Percentiles rank a stretch among this genome's conserved stretches.
Conservation (phyloP, 2,113 vertebrate species). For the Petaurus breviceps region DNA sequence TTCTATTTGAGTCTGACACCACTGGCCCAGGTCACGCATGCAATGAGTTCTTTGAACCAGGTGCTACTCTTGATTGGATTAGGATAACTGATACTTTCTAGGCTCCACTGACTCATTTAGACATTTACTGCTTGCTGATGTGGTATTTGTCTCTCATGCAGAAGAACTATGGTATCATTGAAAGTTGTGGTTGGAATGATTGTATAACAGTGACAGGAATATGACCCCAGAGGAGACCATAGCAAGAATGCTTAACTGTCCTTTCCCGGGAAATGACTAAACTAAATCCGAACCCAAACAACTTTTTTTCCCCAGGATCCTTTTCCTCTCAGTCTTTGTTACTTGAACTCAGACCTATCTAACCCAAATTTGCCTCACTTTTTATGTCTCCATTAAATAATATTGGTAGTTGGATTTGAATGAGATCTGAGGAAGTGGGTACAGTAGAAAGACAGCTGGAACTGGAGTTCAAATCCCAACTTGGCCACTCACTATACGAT, state of each 20-base stretch:
- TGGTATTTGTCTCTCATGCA: not conserved
- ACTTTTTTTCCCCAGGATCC: not conserved
- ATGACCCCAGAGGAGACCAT: not conserved
- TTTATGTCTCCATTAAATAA: not conserved
- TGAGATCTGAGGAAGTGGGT: not conserved
- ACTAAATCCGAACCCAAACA: conserved; percentile 4
- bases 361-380: not conserved
- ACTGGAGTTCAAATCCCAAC: not conserved
- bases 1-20: not conserved
- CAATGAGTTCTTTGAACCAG: not conserved
- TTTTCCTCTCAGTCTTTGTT: not conserved
- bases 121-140: not conserved
- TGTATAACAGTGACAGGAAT: conserved; percentile 1
- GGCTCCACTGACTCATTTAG: not conserved
- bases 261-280: not conserved
- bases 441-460: not conserved
- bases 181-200: not conserved
- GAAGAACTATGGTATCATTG: conserved; percentile 2
- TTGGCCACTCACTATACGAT: not conserved
- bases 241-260: not conserved
- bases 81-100: not conserved
- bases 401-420: not conserved
- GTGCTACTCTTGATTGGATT: not conserved
- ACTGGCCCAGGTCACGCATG: not conserved
- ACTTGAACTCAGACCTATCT: not conserved